Percentiles rank a stretch among this genome's conserved stretches.
phyloP scores from a whole-genome alignment of 2,797 vertebrate genomes.

The Hapalemur alaotrensis region DNA sequence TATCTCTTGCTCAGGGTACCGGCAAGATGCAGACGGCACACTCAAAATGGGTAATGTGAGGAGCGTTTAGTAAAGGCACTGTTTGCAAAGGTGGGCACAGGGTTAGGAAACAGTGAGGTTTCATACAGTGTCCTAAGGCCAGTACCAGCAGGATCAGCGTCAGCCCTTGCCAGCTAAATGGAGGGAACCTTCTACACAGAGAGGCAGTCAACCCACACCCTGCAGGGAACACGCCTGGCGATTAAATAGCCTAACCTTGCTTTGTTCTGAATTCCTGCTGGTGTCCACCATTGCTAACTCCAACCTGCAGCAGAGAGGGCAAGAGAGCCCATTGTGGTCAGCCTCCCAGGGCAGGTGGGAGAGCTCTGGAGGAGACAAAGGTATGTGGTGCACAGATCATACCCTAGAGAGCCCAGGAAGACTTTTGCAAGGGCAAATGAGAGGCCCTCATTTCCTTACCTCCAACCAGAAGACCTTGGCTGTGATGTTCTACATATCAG shows the following conservation, averaged over 20 bases:
- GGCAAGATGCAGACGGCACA: not conserved
- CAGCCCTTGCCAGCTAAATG: not conserved
- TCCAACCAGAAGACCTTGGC: not conserved
- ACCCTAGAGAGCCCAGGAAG: not conserved
- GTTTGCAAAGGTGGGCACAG: not conserved
- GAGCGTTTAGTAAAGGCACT: not conserved
- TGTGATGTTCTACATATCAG: fast-evolving
- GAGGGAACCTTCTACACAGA: not conserved
- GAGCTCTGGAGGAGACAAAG: not conserved
- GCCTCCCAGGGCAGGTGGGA: not conserved
- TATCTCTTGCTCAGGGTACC: not conserved
- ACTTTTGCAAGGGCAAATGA: not conserved
- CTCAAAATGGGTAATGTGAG: not conserved
- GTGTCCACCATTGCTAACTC: not conserved
- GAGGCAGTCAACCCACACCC: not conserved
- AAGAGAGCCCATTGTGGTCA: not conserved
- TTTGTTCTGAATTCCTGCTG: not conserved
- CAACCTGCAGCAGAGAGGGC: not conserved
- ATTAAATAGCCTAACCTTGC: fast-evolving
- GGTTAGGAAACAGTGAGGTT: not conserved
- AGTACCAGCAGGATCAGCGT: not conserved
- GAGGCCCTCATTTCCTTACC: not conserved
- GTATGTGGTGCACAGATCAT: too few relatives aligned
- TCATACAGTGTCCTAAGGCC: not conserved
- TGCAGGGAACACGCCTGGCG: not conserved